Base-by-base conservation (phyloP, 2,113 vertebrate species). In the Indri indri region DNA sequence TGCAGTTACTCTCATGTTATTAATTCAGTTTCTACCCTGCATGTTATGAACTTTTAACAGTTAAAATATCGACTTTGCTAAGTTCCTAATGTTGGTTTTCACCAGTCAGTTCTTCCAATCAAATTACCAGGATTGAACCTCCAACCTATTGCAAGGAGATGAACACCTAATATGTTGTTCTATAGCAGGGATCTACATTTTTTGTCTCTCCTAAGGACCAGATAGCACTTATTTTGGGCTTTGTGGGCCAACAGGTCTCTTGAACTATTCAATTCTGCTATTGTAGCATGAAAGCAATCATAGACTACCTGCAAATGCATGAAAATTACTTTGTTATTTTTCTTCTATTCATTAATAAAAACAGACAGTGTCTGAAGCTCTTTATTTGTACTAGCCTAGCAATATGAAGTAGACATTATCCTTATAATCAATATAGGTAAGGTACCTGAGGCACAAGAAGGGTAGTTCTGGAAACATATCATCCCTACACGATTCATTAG, bases 1-100 rank as follows among this genome's bases (percentile, higher is more conserved):
- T 68, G 45, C 3, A 14, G 2, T 89, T 82, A 88, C 11, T 84
- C 32, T 89, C 30, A 47, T 52, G 5, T 27, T 76, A 70, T 73
- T 74, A 87, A 88, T 80, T 90, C 22, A 57, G 2, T 76, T 81
- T 71, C 40, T 65, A 40, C 32, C 9, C 65, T 20, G 2, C 13
- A 57, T 52, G 7, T 3, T 20, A 34, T 76, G 4, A 74, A 63
- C 79, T 79, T 93, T 88, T 93, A 71, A 32, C 20, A 77, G 12
- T 32, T 88, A 93, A 73, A 87, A 66, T 57, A 71, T 8, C 10
- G 17, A 88, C 7, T 94, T 66, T 59, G 10, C 61, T 63, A 90
- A 84, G 0, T 79, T 71, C 80, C 30, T 83, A 50, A 91, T 23
- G 1, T 30, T 80, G 18, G 10, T 8, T 86, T 12, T 95, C 2